Conservation (phyloP, 2,888 invertebrate species). For the Drosophila ustulata region DNA sequence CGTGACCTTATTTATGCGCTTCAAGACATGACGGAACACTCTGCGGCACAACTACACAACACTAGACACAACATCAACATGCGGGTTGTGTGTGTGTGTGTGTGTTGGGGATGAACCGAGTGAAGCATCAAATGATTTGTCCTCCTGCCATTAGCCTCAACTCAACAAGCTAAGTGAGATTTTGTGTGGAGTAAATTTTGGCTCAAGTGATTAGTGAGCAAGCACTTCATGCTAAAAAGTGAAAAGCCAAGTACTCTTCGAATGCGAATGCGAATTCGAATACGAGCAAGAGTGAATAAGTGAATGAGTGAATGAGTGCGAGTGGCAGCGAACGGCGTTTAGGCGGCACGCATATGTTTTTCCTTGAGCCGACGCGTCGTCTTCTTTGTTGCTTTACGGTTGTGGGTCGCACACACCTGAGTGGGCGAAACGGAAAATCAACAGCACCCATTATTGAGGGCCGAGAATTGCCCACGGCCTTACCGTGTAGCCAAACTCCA, state of each 20-base stretch:
- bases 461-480: slow-evolving; percentile 45
- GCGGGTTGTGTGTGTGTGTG: slow-evolving; percentile 16
- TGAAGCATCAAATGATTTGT: slow-evolving; percentile 41
- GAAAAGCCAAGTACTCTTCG: slow-evolving; percentile 78
- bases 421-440: slow-evolving; percentile 69
- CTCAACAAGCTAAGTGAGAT: slow-evolving; percentile 62
- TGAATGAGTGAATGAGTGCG: slow-evolving; percentile 50
- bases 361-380: slow-evolving; percentile 41
- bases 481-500: slow-evolving; percentile 38
- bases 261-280: background rate
- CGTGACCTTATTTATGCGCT: slow-evolving; percentile 85
- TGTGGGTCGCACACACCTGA: slow-evolving; percentile 76
- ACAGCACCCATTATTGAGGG: slow-evolving; percentile 50
- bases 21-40: slow-evolving; percentile 78
- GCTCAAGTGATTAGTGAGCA: slow-evolving; percentile 78
- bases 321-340: slow-evolving; percentile 81
- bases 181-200: slow-evolving; percentile 71
- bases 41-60: slow-evolving; percentile 48
- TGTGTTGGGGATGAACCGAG: slow-evolving; percentile 16
- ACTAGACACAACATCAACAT: slow-evolving; percentile 37
- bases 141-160: slow-evolving; percentile 31
- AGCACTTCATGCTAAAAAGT: slow-evolving; percentile 79
- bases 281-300: background rate
- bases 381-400: slow-evolving; percentile 66
- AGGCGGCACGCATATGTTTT: slow-evolving; percentile 82